Evolutionary conservation across 1,140 invertebrate species (phyloP), one percentile per base, ranked within the genome.

Genomic region (Agraylea sexmaculata): DNA sequence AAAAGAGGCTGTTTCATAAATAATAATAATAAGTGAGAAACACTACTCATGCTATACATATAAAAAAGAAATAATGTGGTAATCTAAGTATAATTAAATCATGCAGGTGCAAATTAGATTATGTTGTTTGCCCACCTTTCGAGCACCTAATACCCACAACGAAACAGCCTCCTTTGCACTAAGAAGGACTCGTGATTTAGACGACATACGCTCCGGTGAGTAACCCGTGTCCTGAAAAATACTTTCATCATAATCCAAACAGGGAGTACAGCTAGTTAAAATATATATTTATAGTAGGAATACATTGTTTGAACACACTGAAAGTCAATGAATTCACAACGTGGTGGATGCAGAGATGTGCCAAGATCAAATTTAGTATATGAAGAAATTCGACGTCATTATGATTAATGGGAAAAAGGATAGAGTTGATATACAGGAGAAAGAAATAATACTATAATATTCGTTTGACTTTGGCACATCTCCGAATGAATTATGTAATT

Each of bases 61-160:
- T 22, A 23, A 13, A 36, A 36, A 36, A 23, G 12, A 11, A 23
- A 23, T 22, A 22, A 12, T 12, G 19, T 22, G 20, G 11, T 29
- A 29, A 16, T 41, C 30, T 33, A 17, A 18, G 8, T 41, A 16
- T 4, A 27, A 7, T 27, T 8, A 27, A 8, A n/a, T 27, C 23
- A 27, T 27, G 23, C 23, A 27, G 23, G 7, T 27, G 7, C 23
- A 27, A 27, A n/a, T n/a, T n/a, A n/a, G n/a, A n/a, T n/a, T n/a
- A n/a, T n/a, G n/a, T n/a, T n/a, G n/a, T n/a, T n/a, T n/a, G n/a
- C 73, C 76, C 75, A 87, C 83, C 83, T 87, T 85, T 72, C 82
- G 75, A 69, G 80, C 80, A 73, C 80, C 81, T 74, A 85, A 78
- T 65, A 84, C 78, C 81, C 81, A 87, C 63, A 87, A 79, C 69